Conservation (phyloP, 2,113 vertebrate genomes). For the Phainopepla nitens region DNA sequence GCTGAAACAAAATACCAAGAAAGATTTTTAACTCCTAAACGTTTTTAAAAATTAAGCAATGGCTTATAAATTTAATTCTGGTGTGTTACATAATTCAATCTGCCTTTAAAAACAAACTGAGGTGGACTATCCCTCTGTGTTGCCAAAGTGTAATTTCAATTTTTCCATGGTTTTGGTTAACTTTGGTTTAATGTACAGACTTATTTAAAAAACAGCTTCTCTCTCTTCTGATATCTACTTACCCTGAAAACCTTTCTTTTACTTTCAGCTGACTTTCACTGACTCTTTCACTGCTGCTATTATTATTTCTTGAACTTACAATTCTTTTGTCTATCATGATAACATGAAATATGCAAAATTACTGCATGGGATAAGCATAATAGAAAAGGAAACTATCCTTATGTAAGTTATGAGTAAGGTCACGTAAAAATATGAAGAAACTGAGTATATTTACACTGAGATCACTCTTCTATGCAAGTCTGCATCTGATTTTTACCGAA, state of each 20-base stretch:
- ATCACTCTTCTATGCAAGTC: neutral
- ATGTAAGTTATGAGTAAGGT: neutral
- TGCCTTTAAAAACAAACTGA: neutral
- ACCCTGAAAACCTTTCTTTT: neutral
- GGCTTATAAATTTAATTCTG: neutral
- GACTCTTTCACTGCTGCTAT: neutral
- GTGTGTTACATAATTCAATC: neutral
- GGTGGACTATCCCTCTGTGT: neutral
- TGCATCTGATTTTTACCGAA: neutral
- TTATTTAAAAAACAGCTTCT: neutral
- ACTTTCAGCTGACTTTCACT: neutral
- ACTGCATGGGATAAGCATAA: neutral
- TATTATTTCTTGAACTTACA: neutral
- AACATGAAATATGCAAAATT: neutral
- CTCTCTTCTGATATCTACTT: neutral
- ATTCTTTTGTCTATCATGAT: neutral
- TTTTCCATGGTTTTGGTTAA: neutral
- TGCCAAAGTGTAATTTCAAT: neutral
- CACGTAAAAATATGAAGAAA: neutral
- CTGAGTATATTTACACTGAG: neutral
- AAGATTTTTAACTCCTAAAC: neutral
- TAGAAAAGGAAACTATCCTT: neutral
- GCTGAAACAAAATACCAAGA: neutral
- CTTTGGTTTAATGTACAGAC: neutral
- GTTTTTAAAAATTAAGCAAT: neutral